Conservation (phyloP, 2,113 vertebrate genomes). For the Myxocyprinus asiaticus region DNA sequence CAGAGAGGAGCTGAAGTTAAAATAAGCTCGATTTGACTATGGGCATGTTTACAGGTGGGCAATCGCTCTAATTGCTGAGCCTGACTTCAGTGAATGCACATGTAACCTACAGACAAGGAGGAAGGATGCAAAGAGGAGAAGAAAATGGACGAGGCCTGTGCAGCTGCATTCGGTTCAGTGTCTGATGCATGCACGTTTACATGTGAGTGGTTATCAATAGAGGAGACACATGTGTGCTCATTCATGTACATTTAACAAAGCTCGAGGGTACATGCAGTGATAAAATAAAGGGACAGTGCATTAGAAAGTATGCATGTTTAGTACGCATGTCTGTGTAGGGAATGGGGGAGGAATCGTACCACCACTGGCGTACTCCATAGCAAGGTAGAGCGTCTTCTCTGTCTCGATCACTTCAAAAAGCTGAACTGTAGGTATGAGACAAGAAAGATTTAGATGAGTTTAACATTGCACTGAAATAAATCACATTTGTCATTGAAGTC, state of each 20-base stretch:
- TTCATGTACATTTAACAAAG: neutral
- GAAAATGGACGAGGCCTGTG: neutral
- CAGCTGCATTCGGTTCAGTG: neutral
- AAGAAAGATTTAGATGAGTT: neutral
- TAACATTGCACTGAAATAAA: no score
- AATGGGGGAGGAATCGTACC: neutral
- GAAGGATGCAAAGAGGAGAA: neutral
- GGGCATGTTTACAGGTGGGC: neutral
- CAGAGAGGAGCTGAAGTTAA: slow-evolving; percentile 4
- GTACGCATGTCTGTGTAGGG: neutral
- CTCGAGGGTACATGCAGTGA: neutral
- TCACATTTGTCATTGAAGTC: neutral
- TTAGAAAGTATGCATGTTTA: neutral
- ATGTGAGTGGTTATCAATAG: neutral
- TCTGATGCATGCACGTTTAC: neutral
- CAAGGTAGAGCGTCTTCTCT: slow-evolving; percentile 21
- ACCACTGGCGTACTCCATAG: slow-evolving; percentile 35
- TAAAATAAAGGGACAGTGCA: neutral
- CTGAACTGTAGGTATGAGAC: slow-evolving; percentile 11
- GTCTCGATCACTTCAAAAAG: slow-evolving; percentile 39
- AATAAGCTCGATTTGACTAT: slow-evolving; percentile 22
- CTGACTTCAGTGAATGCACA: slow-evolving; percentile 8
- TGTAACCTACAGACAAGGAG: neutral
- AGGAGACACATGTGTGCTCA: neutral
- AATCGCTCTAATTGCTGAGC: neutral